phyloP scores from a whole-genome alignment of 2,797 vertebrate species.

The Choloepus didactylus region DNA sequence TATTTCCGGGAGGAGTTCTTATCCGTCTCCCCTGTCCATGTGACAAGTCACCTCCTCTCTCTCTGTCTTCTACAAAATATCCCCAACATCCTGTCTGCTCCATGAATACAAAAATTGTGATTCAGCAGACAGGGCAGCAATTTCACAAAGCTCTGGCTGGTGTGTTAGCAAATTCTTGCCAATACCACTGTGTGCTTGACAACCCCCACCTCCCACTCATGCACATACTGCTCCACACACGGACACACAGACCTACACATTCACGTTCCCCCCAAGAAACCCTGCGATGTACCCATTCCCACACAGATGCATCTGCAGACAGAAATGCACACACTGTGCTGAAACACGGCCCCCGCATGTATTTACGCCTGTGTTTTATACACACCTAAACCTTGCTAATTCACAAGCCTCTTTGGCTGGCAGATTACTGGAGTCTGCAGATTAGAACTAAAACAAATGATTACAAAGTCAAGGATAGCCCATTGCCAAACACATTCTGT shows the following conservation, averaged over 20 bases:
- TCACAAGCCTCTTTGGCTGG: slow-evolving; percentile 75
- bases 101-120: background rate
- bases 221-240: background rate
- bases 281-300: background rate
- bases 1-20: background rate
- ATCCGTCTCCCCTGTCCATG: background rate
- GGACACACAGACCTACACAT: background rate
- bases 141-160: background rate
- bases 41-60: background rate
- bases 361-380: slow-evolving; percentile 67
- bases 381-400: slow-evolving; percentile 77
- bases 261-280: background rate
- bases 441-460: slow-evolving; percentile 81
- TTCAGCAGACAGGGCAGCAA: background rate
- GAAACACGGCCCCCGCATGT: slow-evolving; percentile 1
- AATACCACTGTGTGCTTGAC: background rate
- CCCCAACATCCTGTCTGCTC: background rate
- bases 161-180: slow-evolving; percentile 19
- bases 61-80: background rate
- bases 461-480: slow-evolving; percentile 81
- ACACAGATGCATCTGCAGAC: background rate
- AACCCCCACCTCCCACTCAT: background rate
- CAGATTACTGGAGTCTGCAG: slow-evolving; percentile 73
- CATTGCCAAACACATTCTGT: slow-evolving; percentile 79
- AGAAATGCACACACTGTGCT: background rate